Evolutionary conservation across 2,113 vertebrate species (phyloP), one percentile per base, ranked within the genome.

Genomic region (Eubucco bourcierii): DNA sequence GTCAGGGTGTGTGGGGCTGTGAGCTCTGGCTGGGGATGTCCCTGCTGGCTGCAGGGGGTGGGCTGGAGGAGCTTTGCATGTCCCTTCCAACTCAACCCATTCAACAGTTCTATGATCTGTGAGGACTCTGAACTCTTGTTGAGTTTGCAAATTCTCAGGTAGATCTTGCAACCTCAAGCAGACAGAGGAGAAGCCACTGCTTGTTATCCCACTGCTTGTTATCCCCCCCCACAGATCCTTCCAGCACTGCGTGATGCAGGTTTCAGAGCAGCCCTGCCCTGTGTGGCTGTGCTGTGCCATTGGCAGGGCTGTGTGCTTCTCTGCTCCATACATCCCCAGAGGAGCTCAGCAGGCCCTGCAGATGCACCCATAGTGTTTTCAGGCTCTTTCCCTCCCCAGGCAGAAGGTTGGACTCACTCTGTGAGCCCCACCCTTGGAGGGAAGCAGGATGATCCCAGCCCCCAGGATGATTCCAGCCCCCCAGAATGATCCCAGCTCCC

Each of bases 161-260:
- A 50, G 27, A n/a, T 33, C 29, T 37, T 63, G 52, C 58, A 53
- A 66, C 15, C 12, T 59, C 13, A 10, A 6, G 29, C 21, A n/a
- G 31, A 18, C 21, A 64, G 58, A 78, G 33, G 41, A 52, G 29
- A 52, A 46, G 31, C 6, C 4, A 12, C 6, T 0, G 23, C 21
- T 7, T 0, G 0, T 28, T 65, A 10, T 60, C 33, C 13, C 33
- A 12, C 6, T 0, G 23, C 21, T 7, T 0, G 0, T 28, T 65
- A 10, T 60, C 33, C 13, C 33, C 28, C 18, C 11, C 19, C 4
- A 4, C 2, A 20, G 34, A 41, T 10, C 27, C 34, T 23, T 29
- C 50, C 29, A 60, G 14, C 2, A 6, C 39, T 41, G 39, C 39
- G 15, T 1, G 59, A 19, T 37, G 53, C 24, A 14, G 29, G 19